A percentile compares a stretch with the other conserved stretches of the same genome.
phyloP scores from a whole-genome alignment of 2,797 vertebrate species.

The Atherinosoma microstoma region DNA sequence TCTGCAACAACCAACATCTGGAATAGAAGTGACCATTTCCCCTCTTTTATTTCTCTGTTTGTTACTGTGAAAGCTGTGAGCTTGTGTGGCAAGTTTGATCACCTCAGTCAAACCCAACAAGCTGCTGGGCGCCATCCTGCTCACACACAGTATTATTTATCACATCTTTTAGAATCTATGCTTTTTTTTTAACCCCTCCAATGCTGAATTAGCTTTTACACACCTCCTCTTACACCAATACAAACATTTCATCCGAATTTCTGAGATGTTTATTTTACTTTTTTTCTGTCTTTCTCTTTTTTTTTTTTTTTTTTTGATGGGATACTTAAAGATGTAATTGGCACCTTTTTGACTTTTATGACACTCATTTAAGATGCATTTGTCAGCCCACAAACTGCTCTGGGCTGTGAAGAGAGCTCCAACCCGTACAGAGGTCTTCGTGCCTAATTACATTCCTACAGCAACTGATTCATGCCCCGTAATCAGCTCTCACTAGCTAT shows the following conservation, averaged over 20 bases:
- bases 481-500: slow-evolving; percentile 80
- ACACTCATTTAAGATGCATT: slow-evolving; percentile 87
- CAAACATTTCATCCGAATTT: slow-evolving; percentile 11
- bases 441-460: slow-evolving; percentile 85
- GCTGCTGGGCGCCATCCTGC: slow-evolving; percentile 58
- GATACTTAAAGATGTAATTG: slow-evolving; percentile 88
- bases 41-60: slow-evolving; percentile 18
- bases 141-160: slow-evolving; percentile 60
- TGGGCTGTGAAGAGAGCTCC: slow-evolving; percentile 75
- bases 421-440: slow-evolving; percentile 74
- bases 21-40: slow-evolving; percentile 14
- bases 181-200: slow-evolving; percentile 30
- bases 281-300: slow-evolving; percentile 40
- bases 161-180: slow-evolving; percentile 60
- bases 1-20: slow-evolving; percentile 38
- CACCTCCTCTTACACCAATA: slow-evolving; percentile 47
- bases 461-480: slow-evolving; percentile 84
- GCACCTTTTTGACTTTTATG: slow-evolving; percentile 90
- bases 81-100: slow-evolving; percentile 56
- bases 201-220: slow-evolving; percentile 42
- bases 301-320: slow-evolving; percentile 81
- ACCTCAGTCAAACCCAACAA: slow-evolving; percentile 60
- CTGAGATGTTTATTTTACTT: slow-evolving; percentile 28
- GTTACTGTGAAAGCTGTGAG: slow-evolving; percentile 24
- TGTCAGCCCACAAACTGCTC: slow-evolving; percentile 85